Conservation (phyloP, 2,113 vertebrate genomes). For the Morone saxatilis region DNA sequence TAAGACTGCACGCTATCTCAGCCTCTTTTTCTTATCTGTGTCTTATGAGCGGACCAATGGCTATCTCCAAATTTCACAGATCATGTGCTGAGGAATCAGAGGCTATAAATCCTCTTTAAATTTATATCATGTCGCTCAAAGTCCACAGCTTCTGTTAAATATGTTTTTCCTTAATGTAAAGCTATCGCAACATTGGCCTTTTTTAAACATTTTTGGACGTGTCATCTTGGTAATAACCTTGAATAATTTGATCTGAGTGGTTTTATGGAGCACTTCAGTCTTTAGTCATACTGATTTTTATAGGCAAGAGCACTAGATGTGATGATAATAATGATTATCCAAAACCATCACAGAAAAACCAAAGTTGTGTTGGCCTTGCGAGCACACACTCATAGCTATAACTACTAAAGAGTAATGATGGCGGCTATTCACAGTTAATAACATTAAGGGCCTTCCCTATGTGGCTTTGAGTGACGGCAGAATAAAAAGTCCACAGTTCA, state of each 20-base stretch:
- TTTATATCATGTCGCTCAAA: constrained; percentile 62
- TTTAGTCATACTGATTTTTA: neutral
- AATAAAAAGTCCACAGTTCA: constrained; percentile 12
- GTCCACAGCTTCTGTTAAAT: constrained; percentile 42
- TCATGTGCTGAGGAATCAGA: constrained; percentile 49
- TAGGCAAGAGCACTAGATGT: neutral
- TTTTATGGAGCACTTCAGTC: constrained; percentile 1
- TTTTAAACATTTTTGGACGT: constrained; percentile 8
- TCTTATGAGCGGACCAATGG: constrained; percentile 45
- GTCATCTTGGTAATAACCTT: constrained; percentile 14
- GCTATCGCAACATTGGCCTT: neutral
- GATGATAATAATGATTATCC: neutral
- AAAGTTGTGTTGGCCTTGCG: neutral
- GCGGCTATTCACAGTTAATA: neutral
- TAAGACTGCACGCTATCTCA: constrained; percentile 62
- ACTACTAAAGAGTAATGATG: neutral
- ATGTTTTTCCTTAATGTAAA: constrained; percentile 31
- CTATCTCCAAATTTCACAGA: constrained; percentile 68
- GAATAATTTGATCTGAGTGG: constrained; percentile 30
- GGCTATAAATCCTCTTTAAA: constrained; percentile 75
- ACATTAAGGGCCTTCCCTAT: neutral
- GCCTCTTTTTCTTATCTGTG: constrained; percentile 67
- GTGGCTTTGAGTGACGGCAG: neutral
- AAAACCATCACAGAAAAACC: neutral
- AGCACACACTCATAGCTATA: neutral